phyloP scores from a whole-genome alignment of 2,797 vertebrate genomes.

The Gadopsis bispinosus region DNA sequence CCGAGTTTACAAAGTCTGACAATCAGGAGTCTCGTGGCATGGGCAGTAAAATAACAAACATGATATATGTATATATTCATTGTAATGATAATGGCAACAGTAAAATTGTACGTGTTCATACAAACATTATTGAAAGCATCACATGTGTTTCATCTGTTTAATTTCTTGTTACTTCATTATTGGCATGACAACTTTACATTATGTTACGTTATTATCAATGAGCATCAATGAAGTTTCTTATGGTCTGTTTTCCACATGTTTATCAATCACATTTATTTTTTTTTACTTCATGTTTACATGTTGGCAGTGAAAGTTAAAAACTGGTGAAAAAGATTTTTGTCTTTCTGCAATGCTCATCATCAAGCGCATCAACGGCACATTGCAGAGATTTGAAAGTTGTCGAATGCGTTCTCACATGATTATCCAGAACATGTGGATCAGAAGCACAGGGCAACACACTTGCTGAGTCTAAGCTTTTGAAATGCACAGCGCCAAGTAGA shows the following conservation, averaged over 20 bases:
- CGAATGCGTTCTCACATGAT: background rate
- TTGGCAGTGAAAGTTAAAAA: background rate
- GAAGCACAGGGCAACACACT: background rate
- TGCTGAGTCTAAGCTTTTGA: background rate
- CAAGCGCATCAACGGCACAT: background rate
- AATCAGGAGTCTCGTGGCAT: too few relatives aligned
- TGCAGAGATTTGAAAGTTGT: background rate
- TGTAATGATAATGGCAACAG: too few relatives aligned
- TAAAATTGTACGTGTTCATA: background rate
- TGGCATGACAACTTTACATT: background rate
- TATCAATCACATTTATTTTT: background rate
- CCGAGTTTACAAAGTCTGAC: too few relatives aligned
- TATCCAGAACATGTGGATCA: background rate
- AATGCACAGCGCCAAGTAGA: background rate
- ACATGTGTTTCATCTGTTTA: background rate
- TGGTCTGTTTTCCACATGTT: background rate
- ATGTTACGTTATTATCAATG: background rate
- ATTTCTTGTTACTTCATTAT: constrained; percentile 1
- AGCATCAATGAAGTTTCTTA: background rate
- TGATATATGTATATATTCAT: too few relatives aligned
- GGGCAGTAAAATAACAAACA: too few relatives aligned
- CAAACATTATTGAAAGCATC: background rate
- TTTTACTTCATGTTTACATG: background rate
- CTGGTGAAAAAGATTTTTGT: background rate
- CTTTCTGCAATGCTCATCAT: background rate